Evolutionary conservation across 2,888 invertebrate genomes (phyloP), one percentile per base, ranked within the genome.

Genomic region (Glaucopsyche alexis): DNA sequence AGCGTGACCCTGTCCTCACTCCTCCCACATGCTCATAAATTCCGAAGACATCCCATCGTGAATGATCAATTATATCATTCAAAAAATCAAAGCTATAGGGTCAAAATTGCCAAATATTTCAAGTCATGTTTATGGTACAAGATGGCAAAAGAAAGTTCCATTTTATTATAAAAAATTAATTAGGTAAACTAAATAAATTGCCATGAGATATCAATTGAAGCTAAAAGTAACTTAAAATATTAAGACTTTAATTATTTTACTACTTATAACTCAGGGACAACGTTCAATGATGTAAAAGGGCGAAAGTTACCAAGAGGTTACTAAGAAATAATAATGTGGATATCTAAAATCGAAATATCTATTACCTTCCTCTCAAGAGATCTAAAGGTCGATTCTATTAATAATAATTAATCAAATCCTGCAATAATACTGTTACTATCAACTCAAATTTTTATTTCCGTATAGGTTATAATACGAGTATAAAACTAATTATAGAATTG

Each of bases 1-100:
- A 60, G 60, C 60, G 29, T 60, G 29, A 29, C 60, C 29, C 52
- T 29, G 29, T 29, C 8, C 16, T 16, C 16, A 16, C 16, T 19
- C 60, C 60, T 60, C 29, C 60, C 60, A 60, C 60, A 29, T 60
- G 29, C 60, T 29, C 29, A 60, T 14, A 55, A 55, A 55, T 55
- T 55, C 29, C 60, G 1, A 13, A 60, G 60, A 60, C 60, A 60
- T 60, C 60, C 60, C 29, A 60, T 60, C 13, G 29, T 60, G 60
- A 60, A 29, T 29, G 29, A 29, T 29, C 29, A 29, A 29, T 29
- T 29, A 55, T 60, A 55, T 60, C 60, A 60, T 60, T 38, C 60
- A 60, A 47, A 13, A 29, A 47, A 47, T 47, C 9, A 13, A 13
- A 47, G 47, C 7, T 38, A 29, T 29, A 7, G 60, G 60, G 13